Conservation (phyloP, 2,888 invertebrate genomes). For the Brachylomia viminalis region DNA sequence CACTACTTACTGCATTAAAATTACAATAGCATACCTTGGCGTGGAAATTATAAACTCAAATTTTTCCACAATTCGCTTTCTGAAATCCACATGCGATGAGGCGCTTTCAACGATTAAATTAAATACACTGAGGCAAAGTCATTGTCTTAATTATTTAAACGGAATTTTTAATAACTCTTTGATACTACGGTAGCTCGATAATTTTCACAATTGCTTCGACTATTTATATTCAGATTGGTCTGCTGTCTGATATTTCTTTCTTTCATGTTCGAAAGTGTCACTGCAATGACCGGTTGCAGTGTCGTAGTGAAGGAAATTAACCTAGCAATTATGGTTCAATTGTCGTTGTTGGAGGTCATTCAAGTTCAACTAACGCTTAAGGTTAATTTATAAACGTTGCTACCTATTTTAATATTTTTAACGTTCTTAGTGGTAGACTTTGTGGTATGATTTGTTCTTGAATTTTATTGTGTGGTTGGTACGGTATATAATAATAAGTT, state of each 20-base stretch:
- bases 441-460: not conserved
- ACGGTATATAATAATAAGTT: too few species aligned
- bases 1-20: not conserved
- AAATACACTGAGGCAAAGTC: slow-evolving; percentile 16
- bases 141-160: not conserved
- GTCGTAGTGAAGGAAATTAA: not conserved
- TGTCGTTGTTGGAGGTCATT: not conserved
- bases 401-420: not conserved
- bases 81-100: not conserved
- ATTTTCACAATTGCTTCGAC: not conserved
- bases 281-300: not conserved
- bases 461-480: not conserved
- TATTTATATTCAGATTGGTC: not conserved
- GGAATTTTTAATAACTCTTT: not conserved
- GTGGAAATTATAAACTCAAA: too few species aligned
- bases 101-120: slow-evolving; percentile 6
- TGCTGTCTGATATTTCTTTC: not conserved
- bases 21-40: not conserved
- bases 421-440: not conserved
- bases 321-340: not conserved
- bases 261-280: not conserved
- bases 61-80: not conserved
- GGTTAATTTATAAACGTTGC: not conserved
- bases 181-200: not conserved
- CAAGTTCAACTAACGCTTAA: not conserved